Evolutionary conservation across 2,888 invertebrate species (phyloP).

Genomic region (Allygus modestus): DNA sequence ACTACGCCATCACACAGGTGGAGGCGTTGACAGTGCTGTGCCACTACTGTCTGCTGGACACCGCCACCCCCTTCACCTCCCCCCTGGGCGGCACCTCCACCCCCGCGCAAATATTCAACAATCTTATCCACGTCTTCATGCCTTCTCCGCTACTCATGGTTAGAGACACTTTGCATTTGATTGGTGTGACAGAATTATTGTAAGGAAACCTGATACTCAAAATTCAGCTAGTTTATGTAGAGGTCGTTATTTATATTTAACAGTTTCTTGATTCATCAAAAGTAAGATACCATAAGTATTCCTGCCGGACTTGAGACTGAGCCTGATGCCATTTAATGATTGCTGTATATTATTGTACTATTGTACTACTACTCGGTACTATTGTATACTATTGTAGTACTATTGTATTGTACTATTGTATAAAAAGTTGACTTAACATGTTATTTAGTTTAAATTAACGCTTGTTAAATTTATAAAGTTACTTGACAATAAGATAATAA

Average conservation of each 20-base stretch:
- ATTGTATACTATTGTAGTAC: too few relatives aligned
- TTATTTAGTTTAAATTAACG: too few relatives aligned
- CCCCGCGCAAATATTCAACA: slow-evolving; percentile 86
- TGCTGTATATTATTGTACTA: too few relatives aligned
- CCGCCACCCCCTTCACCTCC: slow-evolving; percentile 79
- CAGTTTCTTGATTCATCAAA: not conserved
- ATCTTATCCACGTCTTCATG: slow-evolving; percentile 88
- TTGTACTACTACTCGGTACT: too few relatives aligned
- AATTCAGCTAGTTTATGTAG: not conserved
- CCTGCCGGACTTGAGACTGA: too few relatives aligned
- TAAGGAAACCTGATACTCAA: not conserved
- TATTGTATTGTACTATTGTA: too few relatives aligned
- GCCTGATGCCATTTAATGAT: too few relatives aligned
- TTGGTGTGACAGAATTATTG: not conserved
- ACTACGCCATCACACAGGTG: slow-evolving; percentile 87
- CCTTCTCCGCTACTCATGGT: slow-evolving; percentile 78
- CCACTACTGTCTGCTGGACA: slow-evolving; percentile 88
- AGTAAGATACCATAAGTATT: too few relatives aligned
- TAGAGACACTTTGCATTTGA: slow-evolving; percentile 64
- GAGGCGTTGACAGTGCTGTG: slow-evolving; percentile 88
- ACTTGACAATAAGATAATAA: too few relatives aligned
- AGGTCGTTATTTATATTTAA: not conserved
- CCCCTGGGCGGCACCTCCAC: slow-evolving; percentile 77
- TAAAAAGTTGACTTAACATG: too few relatives aligned
- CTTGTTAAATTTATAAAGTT: too few relatives aligned